Conservation (phyloP, 2,113 vertebrate genomes). For the Daboia siamensis region DNA sequence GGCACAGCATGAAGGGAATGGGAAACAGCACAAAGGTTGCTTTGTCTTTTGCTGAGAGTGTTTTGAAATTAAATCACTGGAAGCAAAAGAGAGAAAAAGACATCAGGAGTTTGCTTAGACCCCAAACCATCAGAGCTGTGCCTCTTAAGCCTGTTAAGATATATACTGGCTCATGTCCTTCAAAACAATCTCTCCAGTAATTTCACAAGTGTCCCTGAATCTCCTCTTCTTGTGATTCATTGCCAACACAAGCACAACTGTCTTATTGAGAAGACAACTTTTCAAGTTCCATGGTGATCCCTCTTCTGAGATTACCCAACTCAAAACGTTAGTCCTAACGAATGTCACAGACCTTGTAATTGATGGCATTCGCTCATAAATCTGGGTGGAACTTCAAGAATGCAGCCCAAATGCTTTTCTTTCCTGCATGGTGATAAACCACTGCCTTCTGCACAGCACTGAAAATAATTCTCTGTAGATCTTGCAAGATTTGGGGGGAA, state of each 20-base stretch:
- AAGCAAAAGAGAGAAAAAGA: background rate
- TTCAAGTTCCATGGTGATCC: constrained; percentile 32
- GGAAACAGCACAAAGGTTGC: constrained; percentile 6
- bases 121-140: constrained; percentile 17
- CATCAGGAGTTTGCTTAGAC: constrained; percentile 11
- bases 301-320: constrained; percentile 45
- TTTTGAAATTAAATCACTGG: constrained; percentile 18
- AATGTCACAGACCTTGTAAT: constrained; percentile 42
- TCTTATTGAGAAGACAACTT: constrained; percentile 55
- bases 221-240: background rate
- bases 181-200: constrained; percentile 42
- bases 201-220: constrained; percentile 39
- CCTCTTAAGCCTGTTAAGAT: constrained; percentile 33
- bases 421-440: constrained; percentile 54
- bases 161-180: constrained; percentile 11
- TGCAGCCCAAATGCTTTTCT: constrained; percentile 36
- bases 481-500: background rate
- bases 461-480: constrained; percentile 45
- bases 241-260: constrained; percentile 45
- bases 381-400: constrained; percentile 29
- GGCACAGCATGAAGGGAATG: constrained; percentile 13
- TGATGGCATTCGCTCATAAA: constrained; percentile 37
- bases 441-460: background rate
- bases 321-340: constrained; percentile 59
- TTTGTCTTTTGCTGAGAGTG: constrained; percentile 8